A percentile compares a stretch with the other conserved stretches of the same genome.
Conservation (phyloP, 2,888 invertebrate genomes). For the Pardosa pseudoannulata region DNA sequence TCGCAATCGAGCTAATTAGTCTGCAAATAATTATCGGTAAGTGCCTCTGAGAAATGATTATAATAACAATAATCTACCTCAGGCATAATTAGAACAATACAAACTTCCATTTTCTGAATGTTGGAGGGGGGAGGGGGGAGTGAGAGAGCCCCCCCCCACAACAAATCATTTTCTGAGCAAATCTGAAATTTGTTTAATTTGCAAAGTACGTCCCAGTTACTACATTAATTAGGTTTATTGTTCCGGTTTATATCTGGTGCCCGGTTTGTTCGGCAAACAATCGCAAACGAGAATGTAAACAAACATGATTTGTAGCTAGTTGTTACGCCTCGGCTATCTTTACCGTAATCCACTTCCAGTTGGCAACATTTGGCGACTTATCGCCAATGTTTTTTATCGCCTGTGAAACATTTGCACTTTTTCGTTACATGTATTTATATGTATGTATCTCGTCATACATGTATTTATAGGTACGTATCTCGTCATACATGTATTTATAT, state of each 20-base stretch:
- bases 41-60: slow-evolving; percentile 37
- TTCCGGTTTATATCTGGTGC: slow-evolving; percentile 59
- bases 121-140: not conserved
- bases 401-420: no score
- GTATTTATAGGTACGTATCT: no score
- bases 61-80: slow-evolving; percentile 63
- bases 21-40: slow-evolving; percentile 61
- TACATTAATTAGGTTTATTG: slow-evolving; percentile 72
- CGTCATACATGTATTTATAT: no score
- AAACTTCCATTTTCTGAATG: slow-evolving; percentile 57
- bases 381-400: slow-evolving; percentile 21
- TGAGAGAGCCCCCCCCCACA: not conserved
- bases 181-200: slow-evolving; percentile 72
- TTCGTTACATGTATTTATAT: no score
- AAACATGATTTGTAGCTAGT: slow-evolving; percentile 69
- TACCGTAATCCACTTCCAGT: not conserved
- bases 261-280: slow-evolving; percentile 67
- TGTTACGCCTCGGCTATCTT: slow-evolving; percentile 64
- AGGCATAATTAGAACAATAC: slow-evolving; percentile 66
- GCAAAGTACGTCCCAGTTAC: slow-evolving; percentile 57
- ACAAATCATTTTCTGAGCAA: slow-evolving; percentile 64
- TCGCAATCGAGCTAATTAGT: slow-evolving; percentile 58
- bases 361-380: slow-evolving; percentile 31
- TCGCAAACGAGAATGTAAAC: slow-evolving; percentile 61
- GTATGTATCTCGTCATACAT: no score